A percentile compares a stretch with the other conserved stretches of the same genome.
These are phyloP conservation scores for Troides helena DNA, from an alignment of 2,888 invertebrate genomes.

Conservation along the genomic window DNA sequence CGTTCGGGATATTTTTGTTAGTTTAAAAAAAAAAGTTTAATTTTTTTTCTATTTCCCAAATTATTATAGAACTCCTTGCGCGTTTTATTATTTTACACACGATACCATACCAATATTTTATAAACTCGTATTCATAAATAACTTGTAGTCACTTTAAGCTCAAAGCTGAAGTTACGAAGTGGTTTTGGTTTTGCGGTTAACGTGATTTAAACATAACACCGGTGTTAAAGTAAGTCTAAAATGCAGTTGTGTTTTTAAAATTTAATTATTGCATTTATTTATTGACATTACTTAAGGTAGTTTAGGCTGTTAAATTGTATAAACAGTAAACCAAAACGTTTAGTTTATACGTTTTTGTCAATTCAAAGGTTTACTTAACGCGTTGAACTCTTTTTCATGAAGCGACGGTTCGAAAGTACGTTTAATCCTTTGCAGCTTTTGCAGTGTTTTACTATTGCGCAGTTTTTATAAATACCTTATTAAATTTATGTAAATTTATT, in stretches of 20 bases:
- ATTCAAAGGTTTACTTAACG: neutral
- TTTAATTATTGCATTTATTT: neutral
- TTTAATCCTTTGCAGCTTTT: too few species aligned
- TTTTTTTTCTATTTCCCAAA: too few species aligned
- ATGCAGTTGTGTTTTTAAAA: neutral
- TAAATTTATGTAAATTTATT: neutral
- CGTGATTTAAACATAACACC: constrained; percentile 8
- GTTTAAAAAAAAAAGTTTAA: too few species aligned
- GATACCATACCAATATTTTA: neutral
- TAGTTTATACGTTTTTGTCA: neutral
- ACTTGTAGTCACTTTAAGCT: neutral
- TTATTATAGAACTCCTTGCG: too few species aligned
- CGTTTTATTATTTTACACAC: too few species aligned
- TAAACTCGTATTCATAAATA: neutral
- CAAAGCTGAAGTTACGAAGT: constrained; percentile 1
- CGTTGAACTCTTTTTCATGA: constrained; percentile 43
- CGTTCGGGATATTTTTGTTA: too few species aligned
- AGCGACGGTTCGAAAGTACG: neutral
- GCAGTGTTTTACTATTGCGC: too few species aligned
- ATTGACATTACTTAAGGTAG: neutral
- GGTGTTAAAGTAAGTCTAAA: constrained; percentile 3
- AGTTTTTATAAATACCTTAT: too few species aligned
- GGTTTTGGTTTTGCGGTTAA: constrained; percentile 17
- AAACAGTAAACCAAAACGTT: too few species aligned
- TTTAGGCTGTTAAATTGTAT: neutral